These are phyloP conservation scores for Aculops lycopersici DNA, from an alignment of 1,140 invertebrate genomes.

Conservation along the genomic window DNA sequence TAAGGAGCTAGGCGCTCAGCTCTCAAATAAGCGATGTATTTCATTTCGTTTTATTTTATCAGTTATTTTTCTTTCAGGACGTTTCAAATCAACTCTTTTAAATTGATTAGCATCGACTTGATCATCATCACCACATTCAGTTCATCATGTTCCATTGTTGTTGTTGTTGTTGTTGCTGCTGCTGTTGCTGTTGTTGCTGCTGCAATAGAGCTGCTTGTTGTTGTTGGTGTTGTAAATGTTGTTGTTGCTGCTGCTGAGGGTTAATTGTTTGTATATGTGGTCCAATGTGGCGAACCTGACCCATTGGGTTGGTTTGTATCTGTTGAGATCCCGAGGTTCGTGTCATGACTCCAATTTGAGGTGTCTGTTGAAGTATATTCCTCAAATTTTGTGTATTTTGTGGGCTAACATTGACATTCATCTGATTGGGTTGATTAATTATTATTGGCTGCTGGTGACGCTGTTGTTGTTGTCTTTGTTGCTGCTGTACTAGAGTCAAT, in stretches of 20 bases:
- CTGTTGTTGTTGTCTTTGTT: not conserved
- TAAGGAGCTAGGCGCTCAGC: too few species aligned
- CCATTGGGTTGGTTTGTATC: too few species aligned
- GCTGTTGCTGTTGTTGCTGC: not conserved
- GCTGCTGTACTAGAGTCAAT: not conserved
- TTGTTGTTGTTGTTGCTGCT: not conserved
- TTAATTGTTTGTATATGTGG: not conserved
- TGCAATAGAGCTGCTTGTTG: not conserved
- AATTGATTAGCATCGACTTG: too few species aligned
- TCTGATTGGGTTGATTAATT: not conserved
- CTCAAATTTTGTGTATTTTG: not conserved
- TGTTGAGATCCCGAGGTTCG: not conserved
- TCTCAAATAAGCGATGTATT: too few species aligned
- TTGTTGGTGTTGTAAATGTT: not conserved
- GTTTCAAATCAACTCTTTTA: too few species aligned
- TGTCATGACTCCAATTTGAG: not conserved
- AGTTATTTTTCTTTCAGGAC: too few species aligned
- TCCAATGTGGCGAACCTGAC: too few species aligned
- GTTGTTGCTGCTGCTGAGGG: not conserved
- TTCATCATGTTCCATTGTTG: not conserved
- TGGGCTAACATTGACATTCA: not conserved
- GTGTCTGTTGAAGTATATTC: not conserved
- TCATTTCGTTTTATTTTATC: too few species aligned
- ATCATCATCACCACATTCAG: too few species aligned
- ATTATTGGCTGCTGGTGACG: not conserved